Conservation (phyloP, 2,113 vertebrate species). For the Setophaga kirtlandii region DNA sequence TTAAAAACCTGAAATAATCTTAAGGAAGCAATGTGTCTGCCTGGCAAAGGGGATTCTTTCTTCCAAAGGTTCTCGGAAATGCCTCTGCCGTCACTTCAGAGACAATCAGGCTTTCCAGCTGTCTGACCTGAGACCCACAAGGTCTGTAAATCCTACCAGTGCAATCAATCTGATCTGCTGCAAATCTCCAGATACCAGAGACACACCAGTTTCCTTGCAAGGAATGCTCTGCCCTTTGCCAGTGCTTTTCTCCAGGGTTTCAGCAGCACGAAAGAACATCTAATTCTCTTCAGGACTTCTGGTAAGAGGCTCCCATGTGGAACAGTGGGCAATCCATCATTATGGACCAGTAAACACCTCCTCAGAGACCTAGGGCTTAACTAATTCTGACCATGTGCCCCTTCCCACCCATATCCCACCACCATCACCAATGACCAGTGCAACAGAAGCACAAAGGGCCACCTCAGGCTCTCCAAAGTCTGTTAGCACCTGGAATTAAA, state of each 20-base stretch:
- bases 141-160: constrained; percentile 8
- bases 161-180: constrained; percentile 10
- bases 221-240: neutral
- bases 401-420: neutral
- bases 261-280: neutral
- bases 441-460: neutral
- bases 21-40: neutral
- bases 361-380: neutral
- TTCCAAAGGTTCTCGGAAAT: neutral
- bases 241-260: neutral
- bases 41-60: neutral
- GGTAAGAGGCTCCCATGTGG: neutral
- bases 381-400: fast-evolving
- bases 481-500: neutral
- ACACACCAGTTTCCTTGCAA: neutral
- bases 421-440: fast-evolving
- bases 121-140: neutral
- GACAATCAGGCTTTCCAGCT: constrained; percentile 1
- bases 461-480: neutral
- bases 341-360: neutral
- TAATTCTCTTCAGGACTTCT: neutral
- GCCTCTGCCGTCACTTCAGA: neutral
- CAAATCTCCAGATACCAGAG: neutral
- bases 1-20: neutral
- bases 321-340: neutral